phyloP scores from a whole-genome alignment of 2,797 vertebrate species.

The Heterohyrax brucei region DNA sequence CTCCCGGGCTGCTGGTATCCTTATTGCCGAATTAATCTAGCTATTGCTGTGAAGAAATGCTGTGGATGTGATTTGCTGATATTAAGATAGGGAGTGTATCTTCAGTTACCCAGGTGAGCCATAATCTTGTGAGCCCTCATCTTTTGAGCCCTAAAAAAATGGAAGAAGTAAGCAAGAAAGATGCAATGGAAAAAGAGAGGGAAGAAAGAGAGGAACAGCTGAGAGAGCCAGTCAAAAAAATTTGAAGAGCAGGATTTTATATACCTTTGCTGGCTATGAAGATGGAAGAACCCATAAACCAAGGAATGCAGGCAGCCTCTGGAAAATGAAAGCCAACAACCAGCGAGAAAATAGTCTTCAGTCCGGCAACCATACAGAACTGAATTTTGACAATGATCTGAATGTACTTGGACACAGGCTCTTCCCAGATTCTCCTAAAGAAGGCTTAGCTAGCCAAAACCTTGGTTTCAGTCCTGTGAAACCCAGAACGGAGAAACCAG shows the following conservation, averaged over 20 bases:
- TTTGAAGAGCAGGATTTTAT: not conserved
- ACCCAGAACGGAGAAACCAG: not conserved
- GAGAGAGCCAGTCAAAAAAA: not conserved
- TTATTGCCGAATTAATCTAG: not conserved
- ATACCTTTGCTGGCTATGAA: not conserved
- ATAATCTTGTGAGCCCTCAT: not conserved
- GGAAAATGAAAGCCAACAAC: not conserved
- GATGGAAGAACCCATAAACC: not conserved
- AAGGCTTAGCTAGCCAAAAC: not conserved
- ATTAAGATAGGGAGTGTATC: not conserved
- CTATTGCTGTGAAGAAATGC: not conserved
- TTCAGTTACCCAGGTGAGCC: not conserved
- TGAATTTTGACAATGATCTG: slow-evolving; percentile 16
- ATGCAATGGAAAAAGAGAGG: not conserved
- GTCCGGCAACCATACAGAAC: not conserved
- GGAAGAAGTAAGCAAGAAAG: not conserved
- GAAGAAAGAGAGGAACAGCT: not conserved
- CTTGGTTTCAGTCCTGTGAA: not conserved
- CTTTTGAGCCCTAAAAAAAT: not conserved
- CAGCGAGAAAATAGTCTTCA: not conserved
- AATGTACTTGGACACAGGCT: not conserved
- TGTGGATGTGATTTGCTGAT: not conserved
- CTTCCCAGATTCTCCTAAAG: not conserved
- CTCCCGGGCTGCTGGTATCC: not conserved
- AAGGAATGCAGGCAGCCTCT: not conserved